Evolutionary conservation across 1,140 invertebrate genomes (phyloP).

Genomic region (Hydropsyche tenuis): DNA sequence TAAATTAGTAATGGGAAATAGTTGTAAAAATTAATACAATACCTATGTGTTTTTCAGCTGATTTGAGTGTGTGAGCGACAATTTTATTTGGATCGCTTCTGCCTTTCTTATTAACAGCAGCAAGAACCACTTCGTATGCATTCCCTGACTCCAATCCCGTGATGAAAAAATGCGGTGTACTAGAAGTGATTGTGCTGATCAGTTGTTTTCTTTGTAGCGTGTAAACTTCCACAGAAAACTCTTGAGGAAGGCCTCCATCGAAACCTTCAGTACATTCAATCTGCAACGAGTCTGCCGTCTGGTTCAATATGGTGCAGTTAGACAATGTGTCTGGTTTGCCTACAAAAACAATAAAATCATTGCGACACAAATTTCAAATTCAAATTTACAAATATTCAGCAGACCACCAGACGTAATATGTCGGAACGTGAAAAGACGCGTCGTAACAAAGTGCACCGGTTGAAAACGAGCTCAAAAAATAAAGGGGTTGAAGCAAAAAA

Average conservation of each 20-base stretch:
- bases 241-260: conserved; percentile 75
- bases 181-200: conserved; percentile 64
- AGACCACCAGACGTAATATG: too few species aligned
- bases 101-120: conserved; percentile 73
- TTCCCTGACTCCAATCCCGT: conserved; percentile 68
- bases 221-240: conserved; percentile 73
- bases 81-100: conserved; percentile 64
- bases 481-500: too few species aligned
- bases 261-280: conserved; percentile 82
- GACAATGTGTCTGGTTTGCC: conserved; percentile 79
- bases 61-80: conserved; percentile 70
- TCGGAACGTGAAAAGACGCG: too few species aligned
- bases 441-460: too few species aligned
- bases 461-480: too few species aligned
- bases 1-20: not conserved
- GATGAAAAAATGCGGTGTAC: conserved; percentile 65
- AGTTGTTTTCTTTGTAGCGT: conserved; percentile 60
- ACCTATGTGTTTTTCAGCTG: conserved; percentile 76
- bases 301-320: conserved; percentile 81
- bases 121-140: conserved; percentile 68
- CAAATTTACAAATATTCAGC: too few species aligned
- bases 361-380: too few species aligned
- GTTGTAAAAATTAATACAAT: conserved; percentile 49
- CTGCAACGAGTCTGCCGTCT: conserved; percentile 75
- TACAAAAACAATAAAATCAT: conserved; percentile 54